Conservation (phyloP, 2,888 invertebrate genomes). For the Drosophila subquinaria region DNA sequence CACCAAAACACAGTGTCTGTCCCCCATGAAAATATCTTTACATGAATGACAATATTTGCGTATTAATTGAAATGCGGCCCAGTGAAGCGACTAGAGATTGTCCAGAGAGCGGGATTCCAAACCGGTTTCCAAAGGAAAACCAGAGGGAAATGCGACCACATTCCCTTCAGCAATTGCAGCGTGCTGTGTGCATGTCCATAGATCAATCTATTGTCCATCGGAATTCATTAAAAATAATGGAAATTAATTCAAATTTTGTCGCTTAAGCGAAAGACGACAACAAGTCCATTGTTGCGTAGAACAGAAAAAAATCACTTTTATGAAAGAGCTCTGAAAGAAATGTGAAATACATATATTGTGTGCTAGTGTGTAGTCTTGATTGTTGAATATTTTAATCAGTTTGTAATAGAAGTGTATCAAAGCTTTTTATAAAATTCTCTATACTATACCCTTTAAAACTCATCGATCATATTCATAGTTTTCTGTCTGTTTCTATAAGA, state of each 20-base stretch:
- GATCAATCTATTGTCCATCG: slow-evolving; percentile 13
- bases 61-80: slow-evolving; percentile 67
- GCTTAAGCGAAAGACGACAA: background rate
- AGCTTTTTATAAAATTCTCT: too few relatives aligned
- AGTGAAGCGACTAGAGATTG: slow-evolving; percentile 39
- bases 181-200: slow-evolving; percentile 6
- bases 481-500: background rate
- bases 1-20: slow-evolving; percentile 19
- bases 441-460: too few relatives aligned
- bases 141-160: background rate
- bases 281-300: background rate
- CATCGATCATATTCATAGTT: background rate
- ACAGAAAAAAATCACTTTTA: background rate
- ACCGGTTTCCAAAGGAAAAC: slow-evolving; percentile 40
- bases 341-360: background rate
- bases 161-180: slow-evolving; percentile 25
- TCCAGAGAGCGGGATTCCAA: slow-evolving; percentile 17
- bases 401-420: too few relatives aligned
- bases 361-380: background rate
- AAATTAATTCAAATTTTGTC: slow-evolving; percentile 18
- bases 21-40: slow-evolving; percentile 54
- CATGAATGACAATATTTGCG: slow-evolving; percentile 70
- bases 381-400: background rate
- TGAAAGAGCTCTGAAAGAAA: background rate
- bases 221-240: slow-evolving; percentile 13